A percentile compares a stretch with the other conserved stretches of the same genome.
phyloP scores from a whole-genome alignment of 2,797 vertebrate genomes.

The Sciaenops ocellatus region DNA sequence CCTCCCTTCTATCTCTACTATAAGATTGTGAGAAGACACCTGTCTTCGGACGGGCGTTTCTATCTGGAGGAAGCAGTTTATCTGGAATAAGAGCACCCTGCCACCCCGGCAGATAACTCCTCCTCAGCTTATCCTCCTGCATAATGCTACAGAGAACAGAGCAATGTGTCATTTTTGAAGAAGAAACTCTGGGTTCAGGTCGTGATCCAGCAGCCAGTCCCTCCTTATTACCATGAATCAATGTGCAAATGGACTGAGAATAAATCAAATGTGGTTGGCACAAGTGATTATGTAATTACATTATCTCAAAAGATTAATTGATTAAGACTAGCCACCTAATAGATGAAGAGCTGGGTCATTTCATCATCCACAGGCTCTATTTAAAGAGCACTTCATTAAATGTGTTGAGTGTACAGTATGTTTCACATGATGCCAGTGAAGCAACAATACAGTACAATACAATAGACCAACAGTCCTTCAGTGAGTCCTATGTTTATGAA shows the following conservation, averaged over 20 bases:
- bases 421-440: neutral
- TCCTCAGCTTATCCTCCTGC: conserved; percentile 52
- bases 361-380: conserved; percentile 13
- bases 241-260: conserved; percentile 28
- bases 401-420: conserved; percentile 7
- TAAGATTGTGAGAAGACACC: conserved; percentile 61
- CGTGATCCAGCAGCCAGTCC: conserved; percentile 5
- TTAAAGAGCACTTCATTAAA: conserved; percentile 6
- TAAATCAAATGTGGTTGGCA: conserved; percentile 32
- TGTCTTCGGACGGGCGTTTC: conserved; percentile 45
- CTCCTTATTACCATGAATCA: conserved; percentile 29
- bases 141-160: conserved; percentile 29
- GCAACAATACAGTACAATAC: neutral
- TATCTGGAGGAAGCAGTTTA: conserved; percentile 49
- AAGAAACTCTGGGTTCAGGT: conserved; percentile 17
- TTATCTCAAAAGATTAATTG: conserved; percentile 41
- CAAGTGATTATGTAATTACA: conserved; percentile 35
- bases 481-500: neutral
- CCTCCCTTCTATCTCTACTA: conserved; percentile 45
- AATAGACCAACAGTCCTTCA: neutral
- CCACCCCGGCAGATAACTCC: conserved; percentile 60
- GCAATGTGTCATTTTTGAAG: conserved; percentile 19
- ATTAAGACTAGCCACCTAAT: conserved; percentile 16
- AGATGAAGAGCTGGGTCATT: conserved; percentile 16
- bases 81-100: conserved; percentile 57